Percentiles rank a stretch among this genome's conserved stretches.
Evolutionary conservation across 64 coral and sea anemone species (phyloP).

Genomic region (Porites australiensis): DNA sequence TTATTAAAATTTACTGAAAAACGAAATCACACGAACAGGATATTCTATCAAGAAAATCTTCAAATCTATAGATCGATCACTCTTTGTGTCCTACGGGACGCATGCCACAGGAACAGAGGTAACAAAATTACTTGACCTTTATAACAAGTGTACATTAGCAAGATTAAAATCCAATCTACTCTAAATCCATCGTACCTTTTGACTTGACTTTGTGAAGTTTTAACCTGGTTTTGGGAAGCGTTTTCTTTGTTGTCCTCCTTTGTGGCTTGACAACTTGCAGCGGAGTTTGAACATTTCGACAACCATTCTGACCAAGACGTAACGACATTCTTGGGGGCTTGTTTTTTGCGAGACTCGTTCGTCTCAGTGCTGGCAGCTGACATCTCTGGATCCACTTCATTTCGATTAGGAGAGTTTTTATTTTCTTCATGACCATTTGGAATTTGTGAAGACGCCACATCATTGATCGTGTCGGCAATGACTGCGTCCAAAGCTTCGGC

Average conservation of each 20-base stretch:
- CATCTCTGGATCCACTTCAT: conserved; percentile 37
- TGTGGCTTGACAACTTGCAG: neutral
- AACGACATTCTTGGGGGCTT: conserved; percentile 29
- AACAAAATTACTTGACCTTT: too few species aligned
- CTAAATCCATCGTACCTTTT: neutral
- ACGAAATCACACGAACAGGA: too few species aligned
- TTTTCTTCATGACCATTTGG: neutral
- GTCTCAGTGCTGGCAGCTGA: neutral
- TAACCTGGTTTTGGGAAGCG: neutral
- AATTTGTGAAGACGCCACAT: neutral
- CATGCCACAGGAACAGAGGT: too few species aligned
- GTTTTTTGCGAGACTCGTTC: neutral
- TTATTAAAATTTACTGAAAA: too few species aligned
- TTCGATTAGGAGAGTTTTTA: neutral
- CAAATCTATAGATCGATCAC: too few species aligned
- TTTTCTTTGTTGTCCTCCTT: neutral
- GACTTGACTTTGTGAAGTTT: neutral
- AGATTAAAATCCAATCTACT: neutral
- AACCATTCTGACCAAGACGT: conserved; percentile 30
- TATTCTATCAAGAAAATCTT: too few species aligned
- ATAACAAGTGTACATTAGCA: too few species aligned
- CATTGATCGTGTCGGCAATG: neutral
- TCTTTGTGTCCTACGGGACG: too few species aligned
- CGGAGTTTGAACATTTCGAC: neutral
- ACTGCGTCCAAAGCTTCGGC: neutral